Percentiles rank a stretch among this genome's conserved stretches.
phyloP scores from a whole-genome alignment of 2,888 invertebrate genomes.

The Mythimna impura region DNA sequence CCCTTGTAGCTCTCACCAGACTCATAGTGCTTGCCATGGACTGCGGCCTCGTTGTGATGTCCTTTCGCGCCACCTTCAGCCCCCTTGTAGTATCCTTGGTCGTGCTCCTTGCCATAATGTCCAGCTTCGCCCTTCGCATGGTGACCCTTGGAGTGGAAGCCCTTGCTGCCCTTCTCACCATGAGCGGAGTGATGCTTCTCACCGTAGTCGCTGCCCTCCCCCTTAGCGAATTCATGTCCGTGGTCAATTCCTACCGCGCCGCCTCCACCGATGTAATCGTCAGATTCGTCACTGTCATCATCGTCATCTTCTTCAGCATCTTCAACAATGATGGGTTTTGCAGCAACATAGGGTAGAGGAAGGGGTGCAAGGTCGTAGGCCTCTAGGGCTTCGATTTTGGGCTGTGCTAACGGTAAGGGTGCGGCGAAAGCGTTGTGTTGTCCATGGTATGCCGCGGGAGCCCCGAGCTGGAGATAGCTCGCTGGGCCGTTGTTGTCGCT shows the following conservation, averaged over 20 bases:
- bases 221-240: conserved; percentile 77
- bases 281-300: conserved; percentile 74
- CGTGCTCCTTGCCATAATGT: conserved; percentile 88
- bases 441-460: conserved; percentile 76
- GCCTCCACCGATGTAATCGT: conserved; percentile 72
- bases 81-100: conserved; percentile 89
- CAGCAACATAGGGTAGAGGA: conserved; percentile 82
- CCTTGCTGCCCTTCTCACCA: conserved; percentile 90
- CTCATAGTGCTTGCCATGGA: conserved; percentile 90
- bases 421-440: conserved; percentile 76
- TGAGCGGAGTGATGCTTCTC: conserved; percentile 86
- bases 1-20: conserved; percentile 89
- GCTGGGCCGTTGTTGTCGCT: conserved; percentile 87
- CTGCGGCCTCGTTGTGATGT: conserved; percentile 88
- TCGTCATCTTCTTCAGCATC: conserved; percentile 80
- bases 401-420: conserved; percentile 75
- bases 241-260: conserved; percentile 66
- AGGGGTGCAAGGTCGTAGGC: conserved; percentile 79
- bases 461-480: conserved; percentile 84
- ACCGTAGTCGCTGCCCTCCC: conserved; percentile 86
- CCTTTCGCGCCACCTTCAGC: conserved; percentile 89
- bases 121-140: conserved; percentile 91
- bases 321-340: conserved; percentile 77
- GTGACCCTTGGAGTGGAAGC: conserved; percentile 88
- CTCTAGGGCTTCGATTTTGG: conserved; percentile 72